Percentiles rank a stretch among this genome's conserved stretches.
phyloP scores from a whole-genome alignment of 2,113 vertebrate species.

The Merops nubicus region DNA sequence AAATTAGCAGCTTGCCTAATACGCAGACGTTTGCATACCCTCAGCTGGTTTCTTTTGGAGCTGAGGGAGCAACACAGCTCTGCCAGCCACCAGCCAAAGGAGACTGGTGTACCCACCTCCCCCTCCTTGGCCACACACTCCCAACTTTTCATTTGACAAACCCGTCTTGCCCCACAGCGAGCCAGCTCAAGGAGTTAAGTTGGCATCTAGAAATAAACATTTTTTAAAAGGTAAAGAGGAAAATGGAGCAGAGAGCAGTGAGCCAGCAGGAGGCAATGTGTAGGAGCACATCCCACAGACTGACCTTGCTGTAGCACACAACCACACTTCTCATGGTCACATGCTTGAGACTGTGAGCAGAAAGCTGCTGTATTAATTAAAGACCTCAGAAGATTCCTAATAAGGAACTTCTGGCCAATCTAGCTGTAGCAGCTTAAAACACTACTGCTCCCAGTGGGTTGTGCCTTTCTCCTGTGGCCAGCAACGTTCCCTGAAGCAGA shows the following conservation, averaged over 20 bases:
- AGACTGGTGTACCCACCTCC: background rate
- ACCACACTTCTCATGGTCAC: background rate
- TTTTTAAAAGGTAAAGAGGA: background rate
- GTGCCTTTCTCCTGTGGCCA: background rate
- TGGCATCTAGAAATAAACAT: background rate
- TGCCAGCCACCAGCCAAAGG: background rate
- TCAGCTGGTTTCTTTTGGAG: background rate
- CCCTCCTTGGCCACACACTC: background rate
- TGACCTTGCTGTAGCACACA: background rate
- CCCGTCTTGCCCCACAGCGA: background rate
- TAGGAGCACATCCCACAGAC: background rate
- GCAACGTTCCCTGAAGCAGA: background rate
- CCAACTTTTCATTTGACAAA: background rate
- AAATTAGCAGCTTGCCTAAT: slow-evolving; percentile 32
- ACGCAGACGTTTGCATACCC: background rate
- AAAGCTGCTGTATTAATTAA: slow-evolving; percentile 47
- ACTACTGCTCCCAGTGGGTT: background rate
- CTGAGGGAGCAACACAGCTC: background rate
- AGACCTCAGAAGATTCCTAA: slow-evolving; percentile 34
- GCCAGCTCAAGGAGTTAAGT: background rate
- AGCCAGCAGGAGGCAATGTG: background rate
- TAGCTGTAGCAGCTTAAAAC: background rate
- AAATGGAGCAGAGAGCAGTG: background rate
- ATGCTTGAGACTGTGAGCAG: background rate
- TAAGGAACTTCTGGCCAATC: slow-evolving; percentile 33